These are phyloP conservation scores for Glyphotaelius pellucidus DNA, from an alignment of 2,888 invertebrate genomes.

Conservation along the genomic window DNA sequence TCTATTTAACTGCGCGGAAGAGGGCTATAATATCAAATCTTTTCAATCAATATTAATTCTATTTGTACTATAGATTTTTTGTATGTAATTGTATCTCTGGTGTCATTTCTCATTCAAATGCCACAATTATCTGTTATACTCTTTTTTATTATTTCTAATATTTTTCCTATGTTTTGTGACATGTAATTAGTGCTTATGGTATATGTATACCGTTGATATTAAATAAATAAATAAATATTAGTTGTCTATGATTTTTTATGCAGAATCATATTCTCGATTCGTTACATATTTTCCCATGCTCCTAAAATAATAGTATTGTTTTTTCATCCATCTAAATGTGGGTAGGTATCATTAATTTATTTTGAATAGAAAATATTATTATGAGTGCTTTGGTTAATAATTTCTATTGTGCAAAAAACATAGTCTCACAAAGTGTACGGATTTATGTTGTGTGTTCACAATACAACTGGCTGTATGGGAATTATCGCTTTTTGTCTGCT, in stretches of 20 bases:
- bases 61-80: too few relatives aligned
- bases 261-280: neutral
- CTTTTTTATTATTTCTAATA: too few relatives aligned
- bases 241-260: neutral
- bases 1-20: too few relatives aligned
- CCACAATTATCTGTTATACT: too few relatives aligned
- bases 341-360: neutral
- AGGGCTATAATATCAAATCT: too few relatives aligned
- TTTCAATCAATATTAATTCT: too few relatives aligned
- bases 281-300: neutral
- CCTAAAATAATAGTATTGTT: neutral
- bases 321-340: neutral
- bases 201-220: too few relatives aligned
- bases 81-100: too few relatives aligned
- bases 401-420: slow-evolving; percentile 48
- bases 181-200: too few relatives aligned
- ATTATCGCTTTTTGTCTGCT: slow-evolving; percentile 29
- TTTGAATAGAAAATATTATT: neutral
- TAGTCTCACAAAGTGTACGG: slow-evolving; percentile 4
- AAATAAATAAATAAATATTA: too few relatives aligned
- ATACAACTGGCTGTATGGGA: slow-evolving; percentile 25
- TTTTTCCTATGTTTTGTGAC: too few relatives aligned
- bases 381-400: neutral
- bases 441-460: slow-evolving; percentile 29
- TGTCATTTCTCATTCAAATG: too few relatives aligned